A percentile compares a stretch with the other conserved stretches of the same genome.
phyloP scores from a whole-genome alignment of 1,140 invertebrate genomes.

The Latrodectus geometricus region DNA sequence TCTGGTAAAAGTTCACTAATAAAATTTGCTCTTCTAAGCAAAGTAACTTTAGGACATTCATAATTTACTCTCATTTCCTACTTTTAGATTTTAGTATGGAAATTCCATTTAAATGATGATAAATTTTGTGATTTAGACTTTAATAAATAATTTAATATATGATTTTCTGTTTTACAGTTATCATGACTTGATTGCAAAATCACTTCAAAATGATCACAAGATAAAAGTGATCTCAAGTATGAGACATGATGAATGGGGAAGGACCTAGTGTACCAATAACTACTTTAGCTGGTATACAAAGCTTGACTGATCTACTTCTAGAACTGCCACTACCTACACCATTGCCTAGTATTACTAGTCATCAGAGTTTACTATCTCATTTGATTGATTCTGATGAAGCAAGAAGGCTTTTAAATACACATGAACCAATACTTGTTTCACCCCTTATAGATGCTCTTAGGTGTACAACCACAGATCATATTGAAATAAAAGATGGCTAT shows the following conservation, averaged over 20 bases:
- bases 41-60: no score
- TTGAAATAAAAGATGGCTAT: constrained; percentile 88
- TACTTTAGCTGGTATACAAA: constrained; percentile 95
- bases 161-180: background rate
- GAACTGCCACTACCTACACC: constrained; percentile 93
- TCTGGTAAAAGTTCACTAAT: no score
- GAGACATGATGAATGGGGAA: constrained; percentile 86
- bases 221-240: background rate
- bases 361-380: constrained; percentile 87
- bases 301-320: constrained; percentile 92
- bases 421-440: constrained; percentile 83
- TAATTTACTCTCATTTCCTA: no score
- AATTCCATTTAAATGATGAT: no score
- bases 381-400: constrained; percentile 90
- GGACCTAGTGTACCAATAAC: constrained; percentile 96
- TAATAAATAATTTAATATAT: no score
- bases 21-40: no score
- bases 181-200: background rate
- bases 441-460: constrained; percentile 84
- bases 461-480: constrained; percentile 81
- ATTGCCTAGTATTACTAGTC: constrained; percentile 79
- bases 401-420: constrained; percentile 83
- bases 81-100: no score
- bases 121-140: no score
- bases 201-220: background rate